phyloP scores from a whole-genome alignment of 2,888 invertebrate species.

The Oxystoma pomonae region DNA sequence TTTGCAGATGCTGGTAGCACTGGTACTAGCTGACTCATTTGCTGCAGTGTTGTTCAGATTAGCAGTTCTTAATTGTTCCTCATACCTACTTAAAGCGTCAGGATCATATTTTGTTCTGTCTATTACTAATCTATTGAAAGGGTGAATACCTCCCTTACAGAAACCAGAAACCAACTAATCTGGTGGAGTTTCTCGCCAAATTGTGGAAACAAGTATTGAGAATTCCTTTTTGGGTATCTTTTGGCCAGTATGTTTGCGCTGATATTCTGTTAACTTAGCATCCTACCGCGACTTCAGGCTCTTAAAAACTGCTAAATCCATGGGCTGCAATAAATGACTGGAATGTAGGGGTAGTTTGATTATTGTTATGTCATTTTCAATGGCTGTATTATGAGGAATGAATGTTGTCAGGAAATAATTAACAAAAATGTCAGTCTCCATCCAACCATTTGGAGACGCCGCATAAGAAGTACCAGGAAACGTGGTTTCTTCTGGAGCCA shows the following conservation, averaged over 20 bases:
- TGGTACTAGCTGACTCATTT: too few species aligned
- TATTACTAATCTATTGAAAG: neutral
- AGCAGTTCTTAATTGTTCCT: too few species aligned
- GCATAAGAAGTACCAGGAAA: slow-evolving; percentile 32
- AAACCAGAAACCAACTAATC: slow-evolving; percentile 3
- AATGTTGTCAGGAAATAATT: slow-evolving; percentile 26
- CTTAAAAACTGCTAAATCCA: slow-evolving; percentile 33
- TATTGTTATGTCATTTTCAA: slow-evolving; percentile 7
- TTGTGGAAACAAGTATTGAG: slow-evolving; percentile 18
- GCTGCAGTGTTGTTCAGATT: too few species aligned
- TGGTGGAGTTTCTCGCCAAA: slow-evolving; percentile 12
- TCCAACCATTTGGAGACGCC: slow-evolving; percentile 36
- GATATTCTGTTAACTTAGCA: slow-evolving; percentile 20
- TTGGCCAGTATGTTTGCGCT: slow-evolving; percentile 17
- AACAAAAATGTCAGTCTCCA: slow-evolving; percentile 23
- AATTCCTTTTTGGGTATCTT: slow-evolving; percentile 22
- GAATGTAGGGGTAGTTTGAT: slow-evolving; percentile 25
- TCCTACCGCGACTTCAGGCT: slow-evolving; percentile 22
- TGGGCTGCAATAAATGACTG: slow-evolving; percentile 27
- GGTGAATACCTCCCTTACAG: neutral
- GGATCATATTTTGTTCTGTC: slow-evolving; percentile 3
- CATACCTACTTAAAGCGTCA: slow-evolving; percentile 1
- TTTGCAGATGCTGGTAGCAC: too few species aligned
- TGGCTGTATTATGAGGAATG: slow-evolving; percentile 8
- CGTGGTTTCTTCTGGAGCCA: slow-evolving; percentile 12